Evolutionary conservation across 2,797 vertebrate genomes (phyloP).

Genomic region (Clarias fuscus): DNA sequence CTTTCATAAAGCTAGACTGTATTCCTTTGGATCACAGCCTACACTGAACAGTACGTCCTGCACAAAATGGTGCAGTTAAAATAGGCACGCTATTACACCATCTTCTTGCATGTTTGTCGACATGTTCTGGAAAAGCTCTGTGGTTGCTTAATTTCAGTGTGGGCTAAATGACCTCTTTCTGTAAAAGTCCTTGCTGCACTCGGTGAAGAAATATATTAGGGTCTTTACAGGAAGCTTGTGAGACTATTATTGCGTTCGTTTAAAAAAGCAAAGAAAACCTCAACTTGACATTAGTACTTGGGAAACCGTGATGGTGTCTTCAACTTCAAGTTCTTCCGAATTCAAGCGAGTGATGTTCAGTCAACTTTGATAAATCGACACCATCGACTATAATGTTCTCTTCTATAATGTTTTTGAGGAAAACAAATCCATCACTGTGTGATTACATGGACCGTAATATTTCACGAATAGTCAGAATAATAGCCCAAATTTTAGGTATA

Average conservation of each 20-base stretch:
- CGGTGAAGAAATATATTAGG: neutral
- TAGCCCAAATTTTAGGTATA: no score
- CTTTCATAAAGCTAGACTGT: no score
- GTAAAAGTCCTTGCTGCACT: neutral
- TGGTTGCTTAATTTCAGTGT: neutral
- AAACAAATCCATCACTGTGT: neutral
- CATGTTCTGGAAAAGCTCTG: neutral
- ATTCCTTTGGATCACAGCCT: no score
- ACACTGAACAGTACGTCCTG: no score
- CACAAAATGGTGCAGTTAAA: no score
- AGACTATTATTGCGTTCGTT: neutral
- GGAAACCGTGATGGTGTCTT: neutral
- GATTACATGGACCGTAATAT: no score
- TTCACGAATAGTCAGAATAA: no score
- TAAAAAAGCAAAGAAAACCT: neutral
- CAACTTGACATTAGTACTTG: neutral
- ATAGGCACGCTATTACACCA: neutral
- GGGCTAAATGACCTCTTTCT: neutral
- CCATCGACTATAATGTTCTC: neutral
- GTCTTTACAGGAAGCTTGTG: neutral
- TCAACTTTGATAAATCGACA: neutral
- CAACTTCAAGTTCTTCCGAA: neutral
- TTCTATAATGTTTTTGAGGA: neutral
- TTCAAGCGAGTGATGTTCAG: neutral
- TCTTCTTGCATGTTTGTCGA: neutral